These are phyloP conservation scores for Nycticorax nycticorax DNA, from an alignment of 2,113 vertebrate genomes.

Conservation along the genomic window DNA sequence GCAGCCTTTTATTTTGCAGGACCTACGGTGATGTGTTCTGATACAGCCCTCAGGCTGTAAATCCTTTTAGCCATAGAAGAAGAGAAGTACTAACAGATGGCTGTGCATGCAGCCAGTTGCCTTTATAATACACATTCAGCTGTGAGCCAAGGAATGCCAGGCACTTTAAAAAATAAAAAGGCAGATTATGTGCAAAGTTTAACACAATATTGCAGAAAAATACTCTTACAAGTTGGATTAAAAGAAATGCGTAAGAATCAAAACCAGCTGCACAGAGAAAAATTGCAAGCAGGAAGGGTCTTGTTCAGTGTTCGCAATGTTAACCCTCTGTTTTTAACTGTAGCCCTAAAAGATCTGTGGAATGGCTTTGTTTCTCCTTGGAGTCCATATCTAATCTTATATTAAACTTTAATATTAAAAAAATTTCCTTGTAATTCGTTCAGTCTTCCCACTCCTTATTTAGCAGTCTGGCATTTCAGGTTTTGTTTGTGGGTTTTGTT, in stretches of 20 bases:
- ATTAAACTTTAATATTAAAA: background rate
- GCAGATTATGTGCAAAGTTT: background rate
- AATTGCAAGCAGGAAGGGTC: background rate
- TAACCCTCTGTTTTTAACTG: background rate
- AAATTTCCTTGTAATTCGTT: background rate
- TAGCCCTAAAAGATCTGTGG: background rate
- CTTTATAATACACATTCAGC: background rate
- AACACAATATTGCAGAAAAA: background rate
- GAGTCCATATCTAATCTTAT: background rate
- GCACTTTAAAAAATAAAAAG: background rate
- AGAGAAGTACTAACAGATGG: slow-evolving; percentile 13
- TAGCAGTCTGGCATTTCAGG: background rate
- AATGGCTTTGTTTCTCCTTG: background rate
- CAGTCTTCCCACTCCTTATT: background rate
- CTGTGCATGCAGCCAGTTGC: background rate
- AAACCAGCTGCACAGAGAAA: background rate
- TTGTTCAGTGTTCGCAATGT: background rate
- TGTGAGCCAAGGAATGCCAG: slow-evolving; percentile 20
- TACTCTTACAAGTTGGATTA: background rate
- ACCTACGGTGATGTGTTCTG: background rate
- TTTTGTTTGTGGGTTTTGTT: background rate
- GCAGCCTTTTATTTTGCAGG: background rate
- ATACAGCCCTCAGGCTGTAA: background rate
- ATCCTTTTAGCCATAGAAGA: background rate
- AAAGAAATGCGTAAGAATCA: background rate